Percentiles rank a stretch among this genome's conserved stretches.
Conservation (phyloP, 2,888 invertebrate genomes). For the Caradrina clavipalpis region DNA sequence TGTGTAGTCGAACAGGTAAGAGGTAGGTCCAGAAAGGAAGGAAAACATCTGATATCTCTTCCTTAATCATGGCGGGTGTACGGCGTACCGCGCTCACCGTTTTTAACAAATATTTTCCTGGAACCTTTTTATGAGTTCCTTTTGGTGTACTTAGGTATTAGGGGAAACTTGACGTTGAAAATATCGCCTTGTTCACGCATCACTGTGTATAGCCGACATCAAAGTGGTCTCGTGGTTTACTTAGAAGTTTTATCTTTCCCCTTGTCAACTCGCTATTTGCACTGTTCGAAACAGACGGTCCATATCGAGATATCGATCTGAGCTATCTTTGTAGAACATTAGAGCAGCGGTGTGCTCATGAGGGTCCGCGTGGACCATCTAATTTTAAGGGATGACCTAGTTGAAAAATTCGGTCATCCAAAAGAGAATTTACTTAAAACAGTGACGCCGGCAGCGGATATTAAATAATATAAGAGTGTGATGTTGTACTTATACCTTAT, state of each 20-base stretch:
- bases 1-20: slow-evolving; percentile 64
- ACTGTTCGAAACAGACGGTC: slow-evolving; percentile 68
- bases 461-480: slow-evolving; percentile 46
- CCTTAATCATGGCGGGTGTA: slow-evolving; percentile 78
- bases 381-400: slow-evolving; percentile 86
- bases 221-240: slow-evolving; percentile 63
- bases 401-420: slow-evolving; percentile 82
- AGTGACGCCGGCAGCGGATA: slow-evolving; percentile 43
- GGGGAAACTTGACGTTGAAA: slow-evolving; percentile 69
- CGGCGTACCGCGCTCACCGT: slow-evolving; percentile 69
- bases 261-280: slow-evolving; percentile 66
- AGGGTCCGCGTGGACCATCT: slow-evolving; percentile 73
- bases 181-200: slow-evolving; percentile 67
- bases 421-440: slow-evolving; percentile 70
- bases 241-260: slow-evolving; percentile 66
- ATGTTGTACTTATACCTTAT: slow-evolving; percentile 30
- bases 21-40: slow-evolving; percentile 69
- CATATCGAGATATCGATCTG: slow-evolving; percentile 78
- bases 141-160: slow-evolving; percentile 70
- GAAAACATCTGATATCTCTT: slow-evolving; percentile 79
- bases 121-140: slow-evolving; percentile 75
- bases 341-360: slow-evolving; percentile 75
- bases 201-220: slow-evolving; percentile 61
- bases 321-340: slow-evolving; percentile 79
- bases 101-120: slow-evolving; percentile 78